phyloP scores from a whole-genome alignment of 2,888 invertebrate species.

The Chrysolina americana region DNA sequence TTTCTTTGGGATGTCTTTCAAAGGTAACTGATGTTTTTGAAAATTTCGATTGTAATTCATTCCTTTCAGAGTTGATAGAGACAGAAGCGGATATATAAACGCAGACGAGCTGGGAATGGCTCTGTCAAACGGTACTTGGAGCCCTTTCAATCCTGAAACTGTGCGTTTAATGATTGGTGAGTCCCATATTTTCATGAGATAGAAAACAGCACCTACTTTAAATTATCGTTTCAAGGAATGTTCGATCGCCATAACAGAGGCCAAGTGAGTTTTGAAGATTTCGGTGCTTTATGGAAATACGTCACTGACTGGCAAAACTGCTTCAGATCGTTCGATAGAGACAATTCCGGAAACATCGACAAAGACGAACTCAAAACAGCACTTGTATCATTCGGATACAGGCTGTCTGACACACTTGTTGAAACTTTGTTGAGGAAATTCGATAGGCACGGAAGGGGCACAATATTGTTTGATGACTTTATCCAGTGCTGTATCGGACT shows the following conservation, averaged over 20 bases:
- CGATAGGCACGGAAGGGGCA: slow-evolving; percentile 90
- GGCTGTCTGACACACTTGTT: slow-evolving; percentile 86
- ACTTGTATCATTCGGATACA: slow-evolving; percentile 89
- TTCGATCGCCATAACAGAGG: slow-evolving; percentile 93
- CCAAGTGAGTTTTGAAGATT: slow-evolving; percentile 94
- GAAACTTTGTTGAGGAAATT: slow-evolving; percentile 90
- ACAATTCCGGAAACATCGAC: slow-evolving; percentile 94
- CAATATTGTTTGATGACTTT: slow-evolving; percentile 97
- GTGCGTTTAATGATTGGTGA: slow-evolving; percentile 95
- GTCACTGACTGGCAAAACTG: slow-evolving; percentile 98
- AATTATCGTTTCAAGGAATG: slow-evolving; percentile 77
- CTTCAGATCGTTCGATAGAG: slow-evolving; percentile 93
- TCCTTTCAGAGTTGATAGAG: slow-evolving; percentile 80
- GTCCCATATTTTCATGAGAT: slow-evolving; percentile 35
- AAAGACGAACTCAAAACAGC: slow-evolving; percentile 90
- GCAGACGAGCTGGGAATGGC: slow-evolving; percentile 92
- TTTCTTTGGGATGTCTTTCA: slow-evolving; percentile 87
- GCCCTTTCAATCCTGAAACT: slow-evolving; percentile 97
- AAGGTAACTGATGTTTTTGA: slow-evolving; percentile 71
- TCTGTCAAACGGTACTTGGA: slow-evolving; percentile 97
- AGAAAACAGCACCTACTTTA: slow-evolving; percentile 3
- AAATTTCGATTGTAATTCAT: neutral
- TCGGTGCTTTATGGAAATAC: slow-evolving; percentile 97
- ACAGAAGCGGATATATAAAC: slow-evolving; percentile 89
- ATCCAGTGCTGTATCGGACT: slow-evolving; percentile 81